These are phyloP conservation scores for Drosophila paulistorum DNA, from an alignment of 1,140 invertebrate genomes.

Conservation along the genomic window DNA sequence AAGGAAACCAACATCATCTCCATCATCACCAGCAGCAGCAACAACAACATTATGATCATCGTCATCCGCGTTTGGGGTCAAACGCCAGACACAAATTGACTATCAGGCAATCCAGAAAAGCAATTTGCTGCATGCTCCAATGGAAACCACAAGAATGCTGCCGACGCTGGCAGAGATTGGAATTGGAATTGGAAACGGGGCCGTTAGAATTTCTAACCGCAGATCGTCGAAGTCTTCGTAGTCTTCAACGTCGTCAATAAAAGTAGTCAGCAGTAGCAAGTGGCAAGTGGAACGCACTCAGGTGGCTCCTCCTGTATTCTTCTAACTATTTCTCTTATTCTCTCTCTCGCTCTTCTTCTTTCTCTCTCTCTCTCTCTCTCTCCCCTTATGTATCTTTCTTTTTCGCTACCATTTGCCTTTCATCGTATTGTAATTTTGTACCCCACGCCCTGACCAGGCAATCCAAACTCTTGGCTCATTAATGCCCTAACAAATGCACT, in stretches of 20 bases:
- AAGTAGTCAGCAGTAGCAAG: constrained; percentile 25
- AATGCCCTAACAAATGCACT: constrained; percentile 49
- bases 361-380: constrained; percentile 11
- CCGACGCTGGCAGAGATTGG: constrained; percentile 24
- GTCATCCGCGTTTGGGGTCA: constrained; percentile 26
- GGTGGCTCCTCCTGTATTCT: neutral
- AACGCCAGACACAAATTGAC: constrained; percentile 36
- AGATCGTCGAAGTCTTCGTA: constrained; percentile 29
- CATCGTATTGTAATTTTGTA: constrained; percentile 39
- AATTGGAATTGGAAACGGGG: constrained; percentile 44
- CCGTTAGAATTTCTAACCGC: constrained; percentile 68
- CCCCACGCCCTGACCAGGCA: constrained; percentile 22
- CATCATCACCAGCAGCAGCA: constrained; percentile 17
- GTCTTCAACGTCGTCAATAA: constrained; percentile 33
- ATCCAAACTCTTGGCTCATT: constrained; percentile 48
- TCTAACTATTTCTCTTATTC: neutral
- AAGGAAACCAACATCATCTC: neutral
- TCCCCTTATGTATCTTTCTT: neutral
- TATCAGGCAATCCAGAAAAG: constrained; percentile 47
- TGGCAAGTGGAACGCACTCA: constrained; percentile 29
- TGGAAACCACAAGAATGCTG: constrained; percentile 63
- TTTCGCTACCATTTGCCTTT: constrained; percentile 3
- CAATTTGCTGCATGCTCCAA: constrained; percentile 64
- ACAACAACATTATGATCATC: constrained; percentile 16
- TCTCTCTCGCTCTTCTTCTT: too few relatives aligned